Percentiles rank a stretch among this genome's conserved stretches.
Evolutionary conservation across 2,797 vertebrate genomes (phyloP).

Genomic region (Euphonia xanthogaster): DNA sequence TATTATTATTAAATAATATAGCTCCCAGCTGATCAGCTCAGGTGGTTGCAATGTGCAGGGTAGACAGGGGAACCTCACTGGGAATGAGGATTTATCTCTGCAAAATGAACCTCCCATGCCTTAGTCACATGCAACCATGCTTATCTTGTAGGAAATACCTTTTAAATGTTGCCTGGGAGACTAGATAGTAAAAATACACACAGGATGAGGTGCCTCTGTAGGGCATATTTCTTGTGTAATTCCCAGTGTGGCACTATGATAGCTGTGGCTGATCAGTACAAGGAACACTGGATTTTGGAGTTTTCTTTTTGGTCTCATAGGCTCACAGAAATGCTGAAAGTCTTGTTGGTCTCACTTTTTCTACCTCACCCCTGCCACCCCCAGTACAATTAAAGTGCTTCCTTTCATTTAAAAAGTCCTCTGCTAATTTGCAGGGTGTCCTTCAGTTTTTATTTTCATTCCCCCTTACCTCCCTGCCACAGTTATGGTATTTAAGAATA

Average conservation of each 20-base stretch:
- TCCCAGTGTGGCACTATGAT: background rate
- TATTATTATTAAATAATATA: background rate
- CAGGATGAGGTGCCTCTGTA: background rate
- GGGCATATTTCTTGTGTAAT: background rate
- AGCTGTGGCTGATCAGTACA: background rate
- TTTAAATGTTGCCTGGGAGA: background rate
- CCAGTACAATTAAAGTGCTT: background rate
- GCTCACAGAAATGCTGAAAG: background rate
- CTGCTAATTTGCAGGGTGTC: background rate
- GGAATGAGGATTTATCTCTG: background rate
- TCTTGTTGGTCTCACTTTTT: background rate
- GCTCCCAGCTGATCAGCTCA: background rate
- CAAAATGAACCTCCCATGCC: background rate
- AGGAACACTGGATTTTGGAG: fast-evolving
- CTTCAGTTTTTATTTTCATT: background rate
- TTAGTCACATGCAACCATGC: fast-evolving
- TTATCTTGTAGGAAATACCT: background rate
- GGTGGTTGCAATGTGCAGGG: background rate
- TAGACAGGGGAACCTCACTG: fast-evolving
- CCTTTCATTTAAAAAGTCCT: background rate
- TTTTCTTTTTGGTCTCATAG: background rate
- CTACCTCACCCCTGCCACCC: fast-evolving
- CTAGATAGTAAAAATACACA: background rate
- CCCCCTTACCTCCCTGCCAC: fast-evolving
- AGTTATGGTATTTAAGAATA: background rate